These are phyloP conservation scores for Temnothorax unifasciatus DNA, from an alignment of 2,888 invertebrate genomes.

Conservation along the genomic window DNA sequence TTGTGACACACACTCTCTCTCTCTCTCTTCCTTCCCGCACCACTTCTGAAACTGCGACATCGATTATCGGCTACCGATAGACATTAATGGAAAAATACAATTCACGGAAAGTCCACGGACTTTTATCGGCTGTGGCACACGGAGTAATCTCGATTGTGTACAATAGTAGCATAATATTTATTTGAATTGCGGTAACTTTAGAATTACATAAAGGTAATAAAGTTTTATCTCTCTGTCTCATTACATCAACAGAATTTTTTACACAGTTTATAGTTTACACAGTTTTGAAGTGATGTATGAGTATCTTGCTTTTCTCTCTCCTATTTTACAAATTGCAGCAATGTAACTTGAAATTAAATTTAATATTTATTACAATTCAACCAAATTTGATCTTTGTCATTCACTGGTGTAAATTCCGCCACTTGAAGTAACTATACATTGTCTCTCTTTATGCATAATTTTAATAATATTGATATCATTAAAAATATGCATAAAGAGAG, in stretches of 20 bases:
- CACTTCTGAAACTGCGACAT: neutral
- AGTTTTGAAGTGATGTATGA: neutral
- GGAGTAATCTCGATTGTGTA: conserved; percentile 21
- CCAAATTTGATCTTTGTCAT: neutral
- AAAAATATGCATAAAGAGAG: no score
- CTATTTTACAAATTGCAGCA: neutral
- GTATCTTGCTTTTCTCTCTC: neutral
- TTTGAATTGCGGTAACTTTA: neutral
- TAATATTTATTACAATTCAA: neutral
- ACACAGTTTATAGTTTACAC: neutral
- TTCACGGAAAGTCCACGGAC: conserved; percentile 2
- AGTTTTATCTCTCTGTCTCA: neutral
- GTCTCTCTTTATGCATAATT: neutral
- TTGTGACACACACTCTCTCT: conserved; percentile 56
- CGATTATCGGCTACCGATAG: conserved; percentile 45
- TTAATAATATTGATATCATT: neutral
- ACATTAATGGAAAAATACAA: conserved; percentile 54
- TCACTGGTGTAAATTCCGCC: neutral
- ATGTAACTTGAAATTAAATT: neutral
- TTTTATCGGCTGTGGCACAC: neutral
- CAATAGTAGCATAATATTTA: neutral
- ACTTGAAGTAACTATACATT: neutral
- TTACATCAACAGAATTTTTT: neutral
- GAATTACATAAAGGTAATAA: conserved; percentile 6
- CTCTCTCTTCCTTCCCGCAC: neutral